Percentiles rank a stretch among this genome's conserved stretches.
Evolutionary conservation across 2,888 invertebrate species (phyloP).

Genomic region (Nasonovia ribisnigri): DNA sequence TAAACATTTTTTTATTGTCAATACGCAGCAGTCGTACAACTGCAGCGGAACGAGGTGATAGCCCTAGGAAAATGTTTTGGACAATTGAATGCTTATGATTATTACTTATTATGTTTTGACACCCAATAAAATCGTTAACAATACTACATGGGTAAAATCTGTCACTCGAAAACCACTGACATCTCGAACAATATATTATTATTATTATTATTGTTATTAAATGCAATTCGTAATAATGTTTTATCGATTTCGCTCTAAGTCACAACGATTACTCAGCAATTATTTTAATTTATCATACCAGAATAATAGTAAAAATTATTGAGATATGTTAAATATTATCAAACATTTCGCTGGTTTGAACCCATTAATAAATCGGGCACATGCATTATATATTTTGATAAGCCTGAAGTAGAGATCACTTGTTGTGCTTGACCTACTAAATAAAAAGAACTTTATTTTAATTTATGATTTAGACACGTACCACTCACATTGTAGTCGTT

Average conservation of each 20-base stretch:
- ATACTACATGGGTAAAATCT: not conserved
- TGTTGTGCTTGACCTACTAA: constrained; percentile 33
- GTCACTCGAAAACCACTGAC: not conserved
- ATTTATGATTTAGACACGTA: not conserved
- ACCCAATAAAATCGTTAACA: not conserved
- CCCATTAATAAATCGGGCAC: not conserved
- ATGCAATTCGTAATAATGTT: not conserved
- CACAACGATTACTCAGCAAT: not conserved
- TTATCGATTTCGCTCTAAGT: not conserved
- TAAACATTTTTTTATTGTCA: not conserved
- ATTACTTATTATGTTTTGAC: not conserved
- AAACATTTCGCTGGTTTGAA: not conserved
- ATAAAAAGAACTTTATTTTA: constrained; percentile 19
- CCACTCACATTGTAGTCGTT: not conserved
- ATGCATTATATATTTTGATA: constrained; percentile 5
- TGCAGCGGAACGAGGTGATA: not conserved
- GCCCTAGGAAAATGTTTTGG: not conserved
- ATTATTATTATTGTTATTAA: not conserved
- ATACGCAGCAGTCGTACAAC: not conserved
- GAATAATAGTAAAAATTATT: not conserved
- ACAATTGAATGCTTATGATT: not conserved
- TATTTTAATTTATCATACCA: constrained; percentile 10
- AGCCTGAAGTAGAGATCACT: not conserved
- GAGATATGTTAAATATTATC: constrained; percentile 1
- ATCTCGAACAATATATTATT: not conserved